These are phyloP conservation scores for Chloroceryle inda DNA, from an alignment of 2,797 vertebrate species.

Conservation along the genomic window DNA sequence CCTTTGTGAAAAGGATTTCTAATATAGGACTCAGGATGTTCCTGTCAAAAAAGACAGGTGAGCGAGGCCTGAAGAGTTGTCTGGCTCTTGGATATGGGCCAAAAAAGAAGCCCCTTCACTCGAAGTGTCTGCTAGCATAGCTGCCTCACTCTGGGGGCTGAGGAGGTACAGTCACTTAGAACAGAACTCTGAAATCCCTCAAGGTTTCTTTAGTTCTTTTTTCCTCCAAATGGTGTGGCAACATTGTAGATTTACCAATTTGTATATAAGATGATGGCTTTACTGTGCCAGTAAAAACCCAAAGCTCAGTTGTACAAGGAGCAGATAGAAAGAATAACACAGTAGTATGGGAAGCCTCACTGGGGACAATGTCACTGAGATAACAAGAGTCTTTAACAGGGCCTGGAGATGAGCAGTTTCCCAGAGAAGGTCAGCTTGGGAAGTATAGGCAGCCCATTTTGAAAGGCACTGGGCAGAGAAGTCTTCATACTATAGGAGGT, in stretches of 20 bases:
- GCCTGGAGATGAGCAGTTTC: not conserved
- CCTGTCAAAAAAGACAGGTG: not conserved
- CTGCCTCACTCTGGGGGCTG: not conserved
- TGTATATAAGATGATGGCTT: not conserved
- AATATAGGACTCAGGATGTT: not conserved
- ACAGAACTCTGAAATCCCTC: not conserved
- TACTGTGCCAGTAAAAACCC: not conserved
- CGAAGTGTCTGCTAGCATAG: not conserved
- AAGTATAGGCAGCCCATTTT: not conserved
- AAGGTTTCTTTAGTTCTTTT: not conserved
- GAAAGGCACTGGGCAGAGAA: not conserved
- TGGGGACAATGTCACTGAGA: not conserved
- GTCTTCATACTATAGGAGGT: not conserved
- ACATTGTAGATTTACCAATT: not conserved
- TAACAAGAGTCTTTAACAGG: not conserved
- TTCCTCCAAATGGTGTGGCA: not conserved
- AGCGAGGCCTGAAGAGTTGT: not conserved
- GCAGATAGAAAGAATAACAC: not conserved
- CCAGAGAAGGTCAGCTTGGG: not conserved
- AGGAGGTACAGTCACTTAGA: not conserved
- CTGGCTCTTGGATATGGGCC: not conserved
- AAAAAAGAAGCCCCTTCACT: not conserved
- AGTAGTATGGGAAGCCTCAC: not conserved
- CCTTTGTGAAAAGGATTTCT: not conserved
- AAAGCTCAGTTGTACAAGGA: accelerated